Evolutionary conservation across 2,113 vertebrate genomes (phyloP).

Genomic region (Ancistrus triradiatus): DNA sequence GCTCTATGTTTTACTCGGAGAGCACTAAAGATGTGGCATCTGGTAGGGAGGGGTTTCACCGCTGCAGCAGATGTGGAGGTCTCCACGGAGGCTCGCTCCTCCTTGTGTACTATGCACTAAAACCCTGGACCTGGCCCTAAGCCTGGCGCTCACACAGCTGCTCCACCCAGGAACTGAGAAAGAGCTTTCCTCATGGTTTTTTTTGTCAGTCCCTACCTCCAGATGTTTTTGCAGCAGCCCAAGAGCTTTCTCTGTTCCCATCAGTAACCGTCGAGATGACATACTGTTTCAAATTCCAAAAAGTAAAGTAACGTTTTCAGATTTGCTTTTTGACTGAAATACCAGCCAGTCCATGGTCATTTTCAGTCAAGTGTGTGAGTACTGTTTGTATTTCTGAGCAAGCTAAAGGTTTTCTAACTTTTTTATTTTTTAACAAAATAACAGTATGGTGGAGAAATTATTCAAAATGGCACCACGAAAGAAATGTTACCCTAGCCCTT

Average conservation of each 20-base stretch:
- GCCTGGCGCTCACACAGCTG: slow-evolving; percentile 37
- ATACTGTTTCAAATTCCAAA: slow-evolving; percentile 17
- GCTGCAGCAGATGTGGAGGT: slow-evolving; percentile 35
- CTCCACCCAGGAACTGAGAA: slow-evolving; percentile 63
- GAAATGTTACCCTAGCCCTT: too few relatives aligned
- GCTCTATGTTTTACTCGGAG: slow-evolving; percentile 18
- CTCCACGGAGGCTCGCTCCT: slow-evolving; percentile 31
- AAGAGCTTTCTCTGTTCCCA: not conserved
- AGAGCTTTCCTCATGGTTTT: slow-evolving; percentile 44
- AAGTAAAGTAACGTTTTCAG: not conserved
- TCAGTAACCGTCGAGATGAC: slow-evolving; percentile 9
- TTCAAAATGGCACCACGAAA: too few relatives aligned
- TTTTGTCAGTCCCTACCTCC: slow-evolving; percentile 39
- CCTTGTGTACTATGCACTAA: slow-evolving; percentile 19
- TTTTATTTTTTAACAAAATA: slow-evolving; percentile 45
- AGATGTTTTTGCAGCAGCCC: slow-evolving; percentile 51
- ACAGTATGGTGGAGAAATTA: too few relatives aligned
- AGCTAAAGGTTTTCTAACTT: too few relatives aligned
- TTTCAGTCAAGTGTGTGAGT: not conserved
- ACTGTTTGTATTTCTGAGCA: slow-evolving; percentile 51
- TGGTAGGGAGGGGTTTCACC: slow-evolving; percentile 32
- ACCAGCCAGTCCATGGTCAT: not conserved
- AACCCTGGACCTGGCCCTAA: slow-evolving; percentile 18
- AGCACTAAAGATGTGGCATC: slow-evolving; percentile 26
- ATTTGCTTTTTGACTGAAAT: not conserved